Base-by-base conservation (phyloP, 1,140 invertebrate genomes). In the Bombus fervidus region DNA sequence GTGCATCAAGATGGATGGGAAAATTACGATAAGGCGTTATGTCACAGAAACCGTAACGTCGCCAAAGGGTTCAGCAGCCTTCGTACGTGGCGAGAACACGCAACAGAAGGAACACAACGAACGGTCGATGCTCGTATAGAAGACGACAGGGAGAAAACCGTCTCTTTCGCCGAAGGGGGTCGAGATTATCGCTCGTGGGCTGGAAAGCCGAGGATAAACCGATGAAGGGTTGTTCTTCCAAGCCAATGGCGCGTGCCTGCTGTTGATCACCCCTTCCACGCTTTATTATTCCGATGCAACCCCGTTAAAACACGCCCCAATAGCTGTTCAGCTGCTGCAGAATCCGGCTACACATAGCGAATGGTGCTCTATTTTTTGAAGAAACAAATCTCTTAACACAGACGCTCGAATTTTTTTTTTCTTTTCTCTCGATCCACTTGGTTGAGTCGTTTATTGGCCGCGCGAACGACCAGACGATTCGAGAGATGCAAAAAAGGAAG, bases 141-240 rank as follows among this genome's bases (percentile, higher is more conserved):
- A 31, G 41, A 25, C 57, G 34, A 75, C 53, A 59, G 47, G 69
- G 77, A 78, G 83, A 31, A 75, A 83, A 72, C 53, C 43, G 74
- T 62, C 68, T 69, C 31, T 13, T 47, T 79, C 83, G 66, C 79
- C 72, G 15, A 73, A 84, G 85, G 81, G 87, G 80, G 71, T 90
- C 66, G 76, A 86, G 84, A 86, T 90, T 86, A 71, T 87, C 79
- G 83, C 86, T 76, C 77, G 81, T 88, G 85, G 86, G 86, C 86
- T 91, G 89, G 85, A 92, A 93, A 91, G 82, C 88, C 91, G 82
- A 86, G 90, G 91, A 91, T 91, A 93, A 87, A 85, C 86, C 89
- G 84, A 90, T 90, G 87, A 93, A 93, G 91, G 93, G 92, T 92
- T 91, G 88, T 88, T 93, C 89, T 93, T 94, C 92, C 92, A 89